Evolutionary conservation across 2,888 invertebrate genomes (phyloP).

Genomic region (Pycnomerus fuliginosus): DNA sequence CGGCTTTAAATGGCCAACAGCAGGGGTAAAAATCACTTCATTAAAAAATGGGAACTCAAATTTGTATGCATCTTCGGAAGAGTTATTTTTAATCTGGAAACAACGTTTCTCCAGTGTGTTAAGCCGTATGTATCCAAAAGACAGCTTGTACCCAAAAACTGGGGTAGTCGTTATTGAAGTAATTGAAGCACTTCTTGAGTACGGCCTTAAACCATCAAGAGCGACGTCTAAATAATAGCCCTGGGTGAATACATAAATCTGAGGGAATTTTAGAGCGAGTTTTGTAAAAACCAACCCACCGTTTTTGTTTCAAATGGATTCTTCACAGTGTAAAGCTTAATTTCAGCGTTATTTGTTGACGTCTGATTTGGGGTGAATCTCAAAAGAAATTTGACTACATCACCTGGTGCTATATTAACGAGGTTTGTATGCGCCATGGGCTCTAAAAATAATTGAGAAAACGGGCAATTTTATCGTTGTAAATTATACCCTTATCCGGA

Average conservation of each 20-base stretch:
- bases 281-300: conserved; percentile 28
- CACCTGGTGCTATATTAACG: conserved; percentile 39
- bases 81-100: conserved; percentile 53
- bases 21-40: conserved; percentile 54
- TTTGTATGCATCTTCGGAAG: conserved; percentile 42
- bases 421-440: conserved; percentile 31
- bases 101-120: conserved; percentile 46
- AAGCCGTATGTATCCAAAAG: conserved; percentile 49
- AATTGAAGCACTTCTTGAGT: conserved; percentile 2
- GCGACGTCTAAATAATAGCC: conserved; percentile 55
- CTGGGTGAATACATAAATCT: conserved; percentile 34
- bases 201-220: conserved; percentile 45
- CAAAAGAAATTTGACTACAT: conserved; percentile 41
- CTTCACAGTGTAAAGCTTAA: conserved; percentile 54
- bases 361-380: conserved; percentile 43
- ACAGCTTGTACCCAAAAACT: conserved; percentile 40
- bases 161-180: neutral
- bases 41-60: conserved; percentile 48
- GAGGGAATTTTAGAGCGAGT: neutral
- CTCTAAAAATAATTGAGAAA: conserved; percentile 6
- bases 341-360: conserved; percentile 33
- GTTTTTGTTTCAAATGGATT: conserved; percentile 60
- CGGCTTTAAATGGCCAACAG: conserved; percentile 52
- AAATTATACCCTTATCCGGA: too few relatives aligned
- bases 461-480: too few relatives aligned